Conservation (phyloP, 2,888 invertebrate genomes). For the Pharmacophagus antenor region DNA sequence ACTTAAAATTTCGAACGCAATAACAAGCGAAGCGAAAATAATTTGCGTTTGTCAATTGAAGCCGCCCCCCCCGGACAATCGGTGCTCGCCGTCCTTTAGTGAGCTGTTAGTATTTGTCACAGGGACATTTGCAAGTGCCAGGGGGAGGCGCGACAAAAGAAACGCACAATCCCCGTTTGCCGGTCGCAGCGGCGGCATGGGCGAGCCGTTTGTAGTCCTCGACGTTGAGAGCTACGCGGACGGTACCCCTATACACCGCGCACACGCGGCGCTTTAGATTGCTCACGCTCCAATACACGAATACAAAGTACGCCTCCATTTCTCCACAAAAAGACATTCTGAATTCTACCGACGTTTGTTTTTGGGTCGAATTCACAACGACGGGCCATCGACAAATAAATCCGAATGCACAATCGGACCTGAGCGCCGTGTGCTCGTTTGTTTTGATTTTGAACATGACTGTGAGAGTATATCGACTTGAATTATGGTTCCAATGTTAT, state of each 20-base stretch:
- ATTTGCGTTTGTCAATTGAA: slow-evolving; percentile 18
- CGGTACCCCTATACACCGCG: slow-evolving; percentile 35
- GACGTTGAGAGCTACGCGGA: slow-evolving; percentile 42
- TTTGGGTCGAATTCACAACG: slow-evolving; percentile 39
- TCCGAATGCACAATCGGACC: slow-evolving; percentile 34
- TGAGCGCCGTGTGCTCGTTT: slow-evolving; percentile 36
- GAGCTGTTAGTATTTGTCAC: slow-evolving; percentile 31
- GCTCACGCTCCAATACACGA: slow-evolving; percentile 43
- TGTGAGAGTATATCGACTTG: slow-evolving; percentile 28
- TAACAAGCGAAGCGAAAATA: slow-evolving; percentile 7
- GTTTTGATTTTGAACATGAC: slow-evolving; percentile 36
- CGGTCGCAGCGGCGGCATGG: slow-evolving; percentile 45
- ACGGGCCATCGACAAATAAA: slow-evolving; percentile 35
- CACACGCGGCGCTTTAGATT: slow-evolving; percentile 41
- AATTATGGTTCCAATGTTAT: slow-evolving; percentile 7
- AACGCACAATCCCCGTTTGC: slow-evolving; percentile 43
- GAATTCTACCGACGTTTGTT: slow-evolving; percentile 38
- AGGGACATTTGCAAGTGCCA: slow-evolving; percentile 39
- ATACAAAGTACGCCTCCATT: slow-evolving; percentile 37
- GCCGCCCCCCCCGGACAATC: slow-evolving; percentile 8
- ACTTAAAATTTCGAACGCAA: not conserved
- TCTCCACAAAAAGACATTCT: slow-evolving; percentile 35
- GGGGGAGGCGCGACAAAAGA: slow-evolving; percentile 37
- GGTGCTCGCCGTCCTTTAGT: slow-evolving; percentile 10
- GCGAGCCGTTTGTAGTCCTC: slow-evolving; percentile 41